Percentiles rank a stretch among this genome's conserved stretches.
phyloP scores from a whole-genome alignment of 2,888 invertebrate genomes.

The Habroteleia sp. region DNA sequence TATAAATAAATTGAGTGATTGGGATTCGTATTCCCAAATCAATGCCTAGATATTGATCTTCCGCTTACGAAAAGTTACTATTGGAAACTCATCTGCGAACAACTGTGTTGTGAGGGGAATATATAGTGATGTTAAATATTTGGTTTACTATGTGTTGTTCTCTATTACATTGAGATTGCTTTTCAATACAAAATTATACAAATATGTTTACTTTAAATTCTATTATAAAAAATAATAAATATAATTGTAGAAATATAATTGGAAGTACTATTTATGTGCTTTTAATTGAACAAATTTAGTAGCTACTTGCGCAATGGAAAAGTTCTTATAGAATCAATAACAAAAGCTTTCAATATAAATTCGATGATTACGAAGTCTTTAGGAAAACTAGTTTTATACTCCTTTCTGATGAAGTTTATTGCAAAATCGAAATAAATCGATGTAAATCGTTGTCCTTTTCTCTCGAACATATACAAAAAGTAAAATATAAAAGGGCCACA shows the following conservation, averaged over 20 bases:
- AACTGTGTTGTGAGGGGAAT: conserved; percentile 1
- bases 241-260: background rate
- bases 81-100: conserved; percentile 7
- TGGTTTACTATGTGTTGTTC: background rate
- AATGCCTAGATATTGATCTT: conserved; percentile 47
- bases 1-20: conserved; percentile 68
- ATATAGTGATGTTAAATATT: background rate
- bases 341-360: background rate
- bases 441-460: conserved; percentile 11
- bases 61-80: conserved; percentile 45
- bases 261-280: background rate
- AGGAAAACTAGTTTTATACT: background rate
- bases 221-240: conserved; percentile 5
- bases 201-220: conserved; percentile 6
- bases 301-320: background rate
- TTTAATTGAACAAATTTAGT: conserved; percentile 4
- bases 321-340: background rate
- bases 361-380: background rate
- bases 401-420: background rate
- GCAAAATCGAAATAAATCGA: background rate
- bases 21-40: conserved; percentile 44
- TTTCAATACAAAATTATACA: conserved; percentile 6
- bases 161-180: conserved; percentile 14
- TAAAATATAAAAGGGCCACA: background rate
- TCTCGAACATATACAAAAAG: background rate